Base-by-base conservation (phyloP, 2,888 invertebrate genomes). In the Stenchaetothrips biformis region DNA sequence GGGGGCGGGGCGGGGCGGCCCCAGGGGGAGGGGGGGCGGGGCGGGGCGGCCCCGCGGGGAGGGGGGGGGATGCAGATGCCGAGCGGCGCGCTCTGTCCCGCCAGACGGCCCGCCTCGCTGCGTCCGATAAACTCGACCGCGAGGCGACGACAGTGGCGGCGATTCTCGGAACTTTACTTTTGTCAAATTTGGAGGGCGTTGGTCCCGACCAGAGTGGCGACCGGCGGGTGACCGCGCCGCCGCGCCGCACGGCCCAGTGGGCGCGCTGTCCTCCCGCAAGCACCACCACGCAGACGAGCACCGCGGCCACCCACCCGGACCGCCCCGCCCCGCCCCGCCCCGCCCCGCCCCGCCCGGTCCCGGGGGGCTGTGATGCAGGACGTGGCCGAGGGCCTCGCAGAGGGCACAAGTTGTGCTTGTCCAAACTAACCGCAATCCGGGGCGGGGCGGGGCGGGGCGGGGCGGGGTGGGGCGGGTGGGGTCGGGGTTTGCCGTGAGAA, bases 351-450 rank as follows among this genome's bases (percentile, higher is more conserved):
- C 37, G 37, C 2, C 37, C 37, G 37, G 37, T 37, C 37, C 4
- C 37, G 4, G 37, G 37, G 37, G 37, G 37, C 37, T 37, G 37
- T 37, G 37, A 37, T 2, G 37, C 37, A 37, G 37, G 37, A 37
- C 37, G 37, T 4, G 37, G 37, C 37, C 1, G 21, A n/a, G 67
- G 67, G 67, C 37, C 2, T 4, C 2, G 37, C 37, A 37, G 21
- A n/a, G 67, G 67, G 67, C 67, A 67, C 67, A 25, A 74, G 67
- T 25, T 74, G 67, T 25, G 67, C 67, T 21, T 74, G 67, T 74
- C 21, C 67, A 74, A 74, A 74, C 67, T 25, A 74, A 74, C 67
- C 67, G 25, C 67, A 74, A 8, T 8, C 13, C 53, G 13, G 4
- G 53, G 9, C 53, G 53, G 13, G 2, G 53, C 53, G 53, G 2